Evolutionary conservation across 1,140 invertebrate species (phyloP).

Genomic region (Trigoniulus corallinus): DNA sequence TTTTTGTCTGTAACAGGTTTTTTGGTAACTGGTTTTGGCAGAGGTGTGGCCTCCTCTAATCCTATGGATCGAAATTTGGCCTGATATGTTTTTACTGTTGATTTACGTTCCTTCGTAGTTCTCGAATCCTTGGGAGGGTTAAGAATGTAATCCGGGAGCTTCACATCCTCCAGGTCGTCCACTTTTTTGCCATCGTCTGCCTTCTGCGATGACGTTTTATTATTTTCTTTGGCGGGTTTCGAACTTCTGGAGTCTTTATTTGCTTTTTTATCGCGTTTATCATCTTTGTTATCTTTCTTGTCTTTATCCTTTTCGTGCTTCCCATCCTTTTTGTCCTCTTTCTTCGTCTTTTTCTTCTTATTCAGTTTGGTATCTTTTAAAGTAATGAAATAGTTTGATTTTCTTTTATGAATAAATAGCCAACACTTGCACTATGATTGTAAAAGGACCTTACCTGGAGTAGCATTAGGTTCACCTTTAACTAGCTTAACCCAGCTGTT

Average conservation of each 20-base stretch:
- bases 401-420: too few species aligned
- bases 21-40: slow-evolving; percentile 35
- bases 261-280: slow-evolving; percentile 19
- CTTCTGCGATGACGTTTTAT: neutral
- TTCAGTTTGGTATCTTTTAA: slow-evolving; percentile 24
- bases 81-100: slow-evolving; percentile 75
- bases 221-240: neutral
- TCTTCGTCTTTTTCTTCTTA: slow-evolving; percentile 25
- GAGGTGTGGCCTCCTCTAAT: slow-evolving; percentile 59
- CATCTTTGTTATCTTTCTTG: slow-evolving; percentile 11
- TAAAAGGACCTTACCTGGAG: too few species aligned
- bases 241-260: slow-evolving; percentile 23
- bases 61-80: slow-evolving; percentile 64
- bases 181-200: neutral
- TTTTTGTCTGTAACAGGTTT: slow-evolving; percentile 11
- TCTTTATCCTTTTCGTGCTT: slow-evolving; percentile 44
- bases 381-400: too few species aligned
- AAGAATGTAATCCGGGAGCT: slow-evolving; percentile 6
- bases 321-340: slow-evolving; percentile 7
- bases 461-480: slow-evolving; percentile 27
- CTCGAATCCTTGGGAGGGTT: slow-evolving; percentile 15
- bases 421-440: too few species aligned
- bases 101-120: slow-evolving; percentile 32
- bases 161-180: slow-evolving; percentile 10
- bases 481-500: slow-evolving; percentile 78